These are phyloP conservation scores for Bambusicola thoracicus DNA, from an alignment of 2,113 vertebrate species.

Conservation along the genomic window DNA sequence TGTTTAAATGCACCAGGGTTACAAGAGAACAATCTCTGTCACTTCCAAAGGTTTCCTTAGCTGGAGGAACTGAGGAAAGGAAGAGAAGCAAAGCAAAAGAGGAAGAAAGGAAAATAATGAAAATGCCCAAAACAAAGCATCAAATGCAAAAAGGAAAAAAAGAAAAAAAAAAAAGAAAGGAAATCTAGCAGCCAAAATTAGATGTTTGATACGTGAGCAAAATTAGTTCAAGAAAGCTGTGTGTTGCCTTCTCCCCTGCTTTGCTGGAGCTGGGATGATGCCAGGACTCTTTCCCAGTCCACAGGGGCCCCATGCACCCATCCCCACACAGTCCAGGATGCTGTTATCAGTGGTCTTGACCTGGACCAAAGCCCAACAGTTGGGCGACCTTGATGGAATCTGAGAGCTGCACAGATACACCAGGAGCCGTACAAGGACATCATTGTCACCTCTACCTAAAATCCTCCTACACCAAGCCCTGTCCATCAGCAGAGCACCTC, in stretches of 20 bases:
- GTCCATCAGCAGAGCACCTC: neutral
- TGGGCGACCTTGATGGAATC: neutral
- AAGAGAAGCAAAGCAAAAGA: neutral
- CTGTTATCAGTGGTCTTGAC: neutral
- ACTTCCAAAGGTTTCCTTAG: neutral
- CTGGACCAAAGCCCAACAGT: neutral
- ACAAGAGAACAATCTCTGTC: constrained; percentile 33
- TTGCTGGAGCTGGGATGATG: neutral
- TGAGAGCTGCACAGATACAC: neutral
- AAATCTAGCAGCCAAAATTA: neutral
- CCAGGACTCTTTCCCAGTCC: neutral
- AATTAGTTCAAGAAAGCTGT: too few species aligned
- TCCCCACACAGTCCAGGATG: neutral
- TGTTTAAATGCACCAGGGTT: constrained; percentile 18
- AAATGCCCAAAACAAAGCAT: neutral
- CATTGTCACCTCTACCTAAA: neutral
- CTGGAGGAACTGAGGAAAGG: neutral
- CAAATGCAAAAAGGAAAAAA: neutral
- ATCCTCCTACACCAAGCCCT: fast-evolving
- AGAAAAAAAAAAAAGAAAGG: too few species aligned
- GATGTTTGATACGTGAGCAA: neutral
- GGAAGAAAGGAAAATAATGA: neutral
- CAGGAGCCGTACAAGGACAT: neutral
- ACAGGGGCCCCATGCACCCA: fast-evolving
- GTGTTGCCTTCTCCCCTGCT: neutral